Evolutionary conservation across 2,888 invertebrate genomes (phyloP).

Genomic region (Eubasilissa splendida): DNA sequence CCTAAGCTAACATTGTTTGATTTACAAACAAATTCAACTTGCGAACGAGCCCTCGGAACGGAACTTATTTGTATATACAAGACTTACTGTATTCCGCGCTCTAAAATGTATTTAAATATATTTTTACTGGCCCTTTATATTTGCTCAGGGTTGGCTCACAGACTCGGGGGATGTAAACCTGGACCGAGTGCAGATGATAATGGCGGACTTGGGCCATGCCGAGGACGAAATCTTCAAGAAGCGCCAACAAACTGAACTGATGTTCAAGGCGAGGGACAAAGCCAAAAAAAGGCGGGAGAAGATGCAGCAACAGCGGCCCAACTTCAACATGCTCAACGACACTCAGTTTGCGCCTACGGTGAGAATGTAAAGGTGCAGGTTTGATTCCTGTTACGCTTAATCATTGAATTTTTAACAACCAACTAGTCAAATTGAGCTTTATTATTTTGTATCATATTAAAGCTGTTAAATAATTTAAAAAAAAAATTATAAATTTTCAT

Average conservation of each 20-base stretch:
- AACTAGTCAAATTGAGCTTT: too few species aligned
- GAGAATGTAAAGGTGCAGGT: constrained; percentile 58
- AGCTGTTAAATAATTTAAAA: too few species aligned
- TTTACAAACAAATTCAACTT: too few species aligned
- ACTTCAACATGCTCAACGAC: constrained; percentile 79
- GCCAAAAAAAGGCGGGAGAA: constrained; percentile 76
- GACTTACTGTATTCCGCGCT: too few species aligned
- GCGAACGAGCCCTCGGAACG: too few species aligned
- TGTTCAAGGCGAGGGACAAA: constrained; percentile 85
- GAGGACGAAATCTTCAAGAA: constrained; percentile 98
- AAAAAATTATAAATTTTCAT: too few species aligned
- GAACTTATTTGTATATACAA: too few species aligned
- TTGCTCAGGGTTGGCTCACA: constrained; percentile 89
- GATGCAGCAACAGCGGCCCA: constrained; percentile 74
- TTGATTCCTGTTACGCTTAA: constrained; percentile 45
- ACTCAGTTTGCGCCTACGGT: constrained; percentile 87
- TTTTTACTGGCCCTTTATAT: too few species aligned
- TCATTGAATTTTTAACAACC: not conserved
- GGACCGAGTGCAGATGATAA: constrained; percentile 94
- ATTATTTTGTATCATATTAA: too few species aligned
- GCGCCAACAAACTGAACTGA: constrained; percentile 88
- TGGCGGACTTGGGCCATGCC: constrained; percentile 92
- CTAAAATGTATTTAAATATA: too few species aligned
- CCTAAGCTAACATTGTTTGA: too few species aligned
- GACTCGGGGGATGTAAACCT: constrained; percentile 95